Percentiles rank a stretch among this genome's conserved stretches.
These are phyloP conservation scores for Noctua janthe DNA, from an alignment of 2,888 invertebrate genomes.

Conservation along the genomic window DNA sequence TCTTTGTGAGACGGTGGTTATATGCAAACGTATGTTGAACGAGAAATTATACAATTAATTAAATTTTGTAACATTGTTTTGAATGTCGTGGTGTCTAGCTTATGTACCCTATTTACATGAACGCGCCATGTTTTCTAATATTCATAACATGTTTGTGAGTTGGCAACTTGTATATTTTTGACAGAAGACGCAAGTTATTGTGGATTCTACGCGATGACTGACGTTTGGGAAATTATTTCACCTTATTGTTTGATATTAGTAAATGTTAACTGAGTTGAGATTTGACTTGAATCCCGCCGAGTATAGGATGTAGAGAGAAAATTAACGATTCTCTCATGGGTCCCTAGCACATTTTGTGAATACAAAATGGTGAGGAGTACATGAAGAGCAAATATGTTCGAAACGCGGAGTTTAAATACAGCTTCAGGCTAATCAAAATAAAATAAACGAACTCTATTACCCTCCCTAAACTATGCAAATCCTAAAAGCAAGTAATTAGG, in stretches of 20 bases:
- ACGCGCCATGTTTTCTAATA: conserved; percentile 43
- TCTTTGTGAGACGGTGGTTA: conserved; percentile 61
- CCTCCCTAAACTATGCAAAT: conserved; percentile 24
- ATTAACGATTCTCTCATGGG: not conserved
- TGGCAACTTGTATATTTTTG: conserved; percentile 25
- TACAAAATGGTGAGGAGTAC: not conserved
- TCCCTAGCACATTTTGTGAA: not conserved
- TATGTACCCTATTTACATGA: conserved; percentile 44
- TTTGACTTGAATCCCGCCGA: not conserved
- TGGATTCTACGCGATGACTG: conserved; percentile 29
- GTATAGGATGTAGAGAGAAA: not conserved
- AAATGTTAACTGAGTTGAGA: not conserved
- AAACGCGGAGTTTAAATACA: not conserved
- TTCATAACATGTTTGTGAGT: conserved; percentile 42
- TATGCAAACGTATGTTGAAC: conserved; percentile 58
- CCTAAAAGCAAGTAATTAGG: conserved; percentile 53
- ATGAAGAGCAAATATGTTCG: not conserved
- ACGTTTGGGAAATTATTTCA: conserved; percentile 30
- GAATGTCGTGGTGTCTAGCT: conserved; percentile 48
- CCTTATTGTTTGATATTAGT: conserved; percentile 12
- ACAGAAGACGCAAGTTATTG: conserved; percentile 24
- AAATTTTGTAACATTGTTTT: conserved; percentile 59
- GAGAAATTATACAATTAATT: conserved; percentile 66
- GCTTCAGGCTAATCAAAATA: not conserved
- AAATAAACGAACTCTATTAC: conserved; percentile 29